Base-by-base conservation (phyloP, 2,797 vertebrate species). In the Sebastes jordani region DNA sequence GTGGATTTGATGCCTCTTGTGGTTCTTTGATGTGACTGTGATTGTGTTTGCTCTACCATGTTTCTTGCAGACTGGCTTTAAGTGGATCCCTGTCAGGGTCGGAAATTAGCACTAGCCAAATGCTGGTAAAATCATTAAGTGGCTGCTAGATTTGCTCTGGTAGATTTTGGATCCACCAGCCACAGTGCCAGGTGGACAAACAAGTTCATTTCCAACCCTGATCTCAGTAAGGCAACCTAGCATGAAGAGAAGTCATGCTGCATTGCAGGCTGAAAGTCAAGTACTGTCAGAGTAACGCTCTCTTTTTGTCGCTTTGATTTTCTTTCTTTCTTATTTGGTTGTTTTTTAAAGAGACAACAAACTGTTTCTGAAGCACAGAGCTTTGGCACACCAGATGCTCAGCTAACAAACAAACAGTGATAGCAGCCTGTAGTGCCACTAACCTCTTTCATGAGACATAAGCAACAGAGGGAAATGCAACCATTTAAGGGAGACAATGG, bases 341-440 rank as follows among this genome's bases (percentile, higher is more conserved):
- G 18, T 52, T 76, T 65, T 64, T 70, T 25, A 55, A 36, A 69
- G 36, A 83, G 67, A 74, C 18, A 56, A 74, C 61, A 76, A 79
- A 82, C 29, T 7, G 42, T 71, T 81, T 86, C 54, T 72, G 75
- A 81, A 81, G 77, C 75, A 61, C 36, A 64, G 55, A 75, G 74
- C 72, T 88, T 89, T 86, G 80, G 84, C 88, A 91, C 80, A 82
- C 76, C 83, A 86, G 86, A 87, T 69, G 83, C 81, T 86, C 79
- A 67, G 58, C 75, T 78, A 64, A 73, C 71, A 68, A 77, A 81
- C 14, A 52, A 72, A 80, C 69, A 54, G 29, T 4, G 55, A 66
- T 8, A 76, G 82, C 81, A 76, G 79, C 81, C 81, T 52, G 63
- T 22, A 6, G 76, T 30, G 72, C 72, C 68, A n/a, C 66, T 34